Evolutionary conservation across 2,888 invertebrate genomes (phyloP), one percentile per base, ranked within the genome.

Genomic region (Andrena hattorfiana): DNA sequence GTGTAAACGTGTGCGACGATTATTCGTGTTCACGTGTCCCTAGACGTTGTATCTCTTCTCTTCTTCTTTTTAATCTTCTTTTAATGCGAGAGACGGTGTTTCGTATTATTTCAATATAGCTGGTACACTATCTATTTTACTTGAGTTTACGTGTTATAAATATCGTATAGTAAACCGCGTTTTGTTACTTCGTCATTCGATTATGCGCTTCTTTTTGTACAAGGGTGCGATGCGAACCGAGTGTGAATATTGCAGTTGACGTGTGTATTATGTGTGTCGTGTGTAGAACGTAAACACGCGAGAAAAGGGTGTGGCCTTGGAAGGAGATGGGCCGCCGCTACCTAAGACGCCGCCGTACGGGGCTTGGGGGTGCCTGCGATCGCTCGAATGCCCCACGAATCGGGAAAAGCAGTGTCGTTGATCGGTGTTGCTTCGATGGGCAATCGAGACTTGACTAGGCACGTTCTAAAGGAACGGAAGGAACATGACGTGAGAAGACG

Each of bases 101-200:
- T 86, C 89, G 86, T 88, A 86, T 90, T 91, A 89, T 80, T 89
- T 89, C 89, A 90, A 23, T 89, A 91, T 91, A 89, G 89, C 88
- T 90, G 92, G 86, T 90, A 91, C 84, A 91, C 92, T 92, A 92
- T 90, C 90, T 92, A 92, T 90, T 90, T 56, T 91, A 92, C 83
- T 87, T 91, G 90, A 91, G 85, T 90, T 91, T 92, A 91, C 85
- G 89, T 88, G 87, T 91, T 92, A 92, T 91, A 92, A 92, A 92
- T 92, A 89, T 89, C 85, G 89, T 91, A 90, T 89, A 89, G 70
- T 90, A 88, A 91, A 90, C 83, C 89, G 89, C 89, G 85, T 86
- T 81, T 86, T 81, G 70, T 85, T 85, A 82, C 81, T 87, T 89
- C 85, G 83, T 85, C 89, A 84, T 91, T 92, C 91, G 89, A 90